These are phyloP conservation scores for Trachelus stipa DNA, from an alignment of 2,888 invertebrate species.

Conservation along the genomic window DNA sequence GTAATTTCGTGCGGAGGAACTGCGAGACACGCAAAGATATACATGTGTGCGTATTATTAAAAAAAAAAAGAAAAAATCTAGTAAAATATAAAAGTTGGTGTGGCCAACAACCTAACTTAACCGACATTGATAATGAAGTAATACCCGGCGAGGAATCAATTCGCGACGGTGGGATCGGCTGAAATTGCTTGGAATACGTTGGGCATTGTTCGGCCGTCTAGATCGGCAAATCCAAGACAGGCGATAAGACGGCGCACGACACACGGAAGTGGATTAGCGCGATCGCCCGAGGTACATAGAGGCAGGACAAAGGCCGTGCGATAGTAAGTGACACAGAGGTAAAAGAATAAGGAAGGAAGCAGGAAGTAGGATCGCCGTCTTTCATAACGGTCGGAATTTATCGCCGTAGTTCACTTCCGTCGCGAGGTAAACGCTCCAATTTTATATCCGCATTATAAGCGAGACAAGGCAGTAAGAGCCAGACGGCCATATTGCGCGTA, in stretches of 20 bases:
- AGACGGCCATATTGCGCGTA: not conserved
- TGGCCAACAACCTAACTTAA: not conserved
- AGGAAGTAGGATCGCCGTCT: not conserved
- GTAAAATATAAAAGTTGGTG: not conserved
- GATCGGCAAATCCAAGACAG: not conserved
- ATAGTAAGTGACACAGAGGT: not conserved
- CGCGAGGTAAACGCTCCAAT: not conserved
- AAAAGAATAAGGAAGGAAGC: not conserved
- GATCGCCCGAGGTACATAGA: not conserved
- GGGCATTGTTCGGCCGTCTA: not conserved
- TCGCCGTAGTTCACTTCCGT: not conserved
- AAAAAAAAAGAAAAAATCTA: not conserved
- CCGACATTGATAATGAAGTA: not conserved
- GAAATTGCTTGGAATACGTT: not conserved
- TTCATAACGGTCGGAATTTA: not conserved
- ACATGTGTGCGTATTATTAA: not conserved
- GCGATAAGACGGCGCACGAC: not conserved
- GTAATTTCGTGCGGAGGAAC: not conserved
- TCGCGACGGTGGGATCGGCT: not conserved
- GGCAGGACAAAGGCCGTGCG: not conserved
- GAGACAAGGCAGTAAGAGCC: not conserved
- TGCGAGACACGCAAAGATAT: not conserved
- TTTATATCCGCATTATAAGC: not conserved
- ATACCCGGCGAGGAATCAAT: not conserved
- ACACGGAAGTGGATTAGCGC: not conserved